A percentile compares a stretch with the other conserved stretches of the same genome.
These are phyloP conservation scores for Bagarius yarrelli DNA, from an alignment of 2,113 vertebrate species.

Conservation along the genomic window DNA sequence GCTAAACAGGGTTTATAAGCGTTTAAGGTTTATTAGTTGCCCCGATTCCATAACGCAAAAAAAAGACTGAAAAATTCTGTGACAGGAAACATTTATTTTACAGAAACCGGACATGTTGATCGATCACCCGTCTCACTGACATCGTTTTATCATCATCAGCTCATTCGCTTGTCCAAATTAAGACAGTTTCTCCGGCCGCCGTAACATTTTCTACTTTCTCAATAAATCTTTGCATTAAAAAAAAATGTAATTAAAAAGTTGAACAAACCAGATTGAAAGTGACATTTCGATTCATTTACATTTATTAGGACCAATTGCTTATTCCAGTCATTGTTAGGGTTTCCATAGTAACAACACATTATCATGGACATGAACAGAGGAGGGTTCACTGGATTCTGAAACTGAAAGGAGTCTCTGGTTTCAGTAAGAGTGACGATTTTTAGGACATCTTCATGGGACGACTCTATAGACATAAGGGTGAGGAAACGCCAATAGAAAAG, in stretches of 20 bases:
- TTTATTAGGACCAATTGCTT: neutral
- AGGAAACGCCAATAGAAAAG: neutral
- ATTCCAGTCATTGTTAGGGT: neutral
- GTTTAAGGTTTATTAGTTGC: neutral
- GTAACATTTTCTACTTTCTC: neutral
- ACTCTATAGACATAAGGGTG: neutral
- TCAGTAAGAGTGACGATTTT: neutral
- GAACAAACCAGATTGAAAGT: neutral
- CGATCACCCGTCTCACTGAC: neutral
- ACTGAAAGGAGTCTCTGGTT: slow-evolving; percentile 2
- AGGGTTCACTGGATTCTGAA: neutral
- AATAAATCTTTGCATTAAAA: neutral
- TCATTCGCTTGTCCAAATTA: slow-evolving; percentile 4
- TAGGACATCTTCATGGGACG: neutral
- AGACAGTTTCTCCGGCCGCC: neutral
- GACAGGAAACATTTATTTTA: slow-evolving; percentile 14
- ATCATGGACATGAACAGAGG: neutral
- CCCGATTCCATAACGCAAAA: neutral
- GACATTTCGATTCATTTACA: slow-evolving; percentile 5
- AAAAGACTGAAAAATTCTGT: neutral
- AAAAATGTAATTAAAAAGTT: slow-evolving; percentile 14
- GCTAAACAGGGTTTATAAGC: neutral
- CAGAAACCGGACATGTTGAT: neutral
- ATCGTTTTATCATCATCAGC: neutral
- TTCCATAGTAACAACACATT: neutral